Base-by-base conservation (phyloP, 2,888 invertebrate genomes). In the Ophioninae sp. region DNA sequence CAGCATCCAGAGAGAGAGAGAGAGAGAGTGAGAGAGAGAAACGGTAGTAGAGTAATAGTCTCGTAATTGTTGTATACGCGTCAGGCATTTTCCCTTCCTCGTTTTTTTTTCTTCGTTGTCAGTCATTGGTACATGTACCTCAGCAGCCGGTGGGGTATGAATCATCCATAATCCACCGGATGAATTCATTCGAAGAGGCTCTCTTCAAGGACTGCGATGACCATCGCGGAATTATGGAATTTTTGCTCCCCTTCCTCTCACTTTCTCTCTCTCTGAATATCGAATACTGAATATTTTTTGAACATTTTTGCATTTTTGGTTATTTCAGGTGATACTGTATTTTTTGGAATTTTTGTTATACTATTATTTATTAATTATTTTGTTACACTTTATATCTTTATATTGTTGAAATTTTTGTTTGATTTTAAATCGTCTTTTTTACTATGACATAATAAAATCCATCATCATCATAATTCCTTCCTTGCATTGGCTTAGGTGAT, bases 101-200 rank as follows among this genome's bases (percentile, higher is more conserved):
- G 39, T 59, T 59, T 65, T 65, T 23, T 67, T 59, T 30, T 30
- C 30, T 30, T 30, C 30, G 30, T 30, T 30, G 30, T 30, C 30
- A 30, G 69, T 30, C 67, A 76, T 67, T 44, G 50, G 72, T 77
- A 68, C 72, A 44, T 64, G 69, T 78, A 70, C 57, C 65, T 79
- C 64, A 10, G 10, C 69, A 76, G 64, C 20, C 37, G 56, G 57
- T 37, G 17, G 13, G 13, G 64, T 73, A 72, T 89, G 88, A 89
- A 86, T 91, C 87, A 88, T 81, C 44, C 73, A 82, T 78, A 85
- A 85, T 83, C 80, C 80, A 74, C 73, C 85, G 82, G 86, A 88
- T 86, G 86, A 81, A 82, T 86, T 86, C 86, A 84, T 81, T 86
- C 86, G 67, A 81, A 84, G 85, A 75, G 30, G 30, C 13, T 30